These are phyloP conservation scores for Chamaetylas fuelleborni DNA, from an alignment of 2,113 vertebrate species.

Conservation along the genomic window DNA sequence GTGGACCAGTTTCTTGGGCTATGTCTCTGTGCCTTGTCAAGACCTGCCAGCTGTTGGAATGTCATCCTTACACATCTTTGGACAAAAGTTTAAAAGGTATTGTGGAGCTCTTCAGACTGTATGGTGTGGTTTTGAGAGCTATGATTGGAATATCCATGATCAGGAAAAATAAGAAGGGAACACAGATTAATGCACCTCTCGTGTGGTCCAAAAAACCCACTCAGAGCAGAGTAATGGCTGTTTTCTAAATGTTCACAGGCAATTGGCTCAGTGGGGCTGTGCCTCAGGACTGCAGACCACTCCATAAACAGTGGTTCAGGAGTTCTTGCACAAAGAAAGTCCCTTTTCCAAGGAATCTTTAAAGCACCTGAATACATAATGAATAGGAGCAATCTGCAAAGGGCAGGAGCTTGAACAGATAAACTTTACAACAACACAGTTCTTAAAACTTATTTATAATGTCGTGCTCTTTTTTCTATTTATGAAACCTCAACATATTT, in stretches of 20 bases:
- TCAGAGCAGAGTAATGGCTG: not conserved
- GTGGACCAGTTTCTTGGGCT: not conserved
- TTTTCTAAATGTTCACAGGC: not conserved
- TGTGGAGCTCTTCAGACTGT: not conserved
- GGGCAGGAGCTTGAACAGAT: not conserved
- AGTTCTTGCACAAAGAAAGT: not conserved
- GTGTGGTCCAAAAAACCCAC: accelerated
- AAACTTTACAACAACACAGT: not conserved
- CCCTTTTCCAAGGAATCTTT: not conserved
- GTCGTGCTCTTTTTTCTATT: not conserved
- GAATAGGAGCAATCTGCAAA: not conserved
- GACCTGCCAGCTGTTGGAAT: not conserved
- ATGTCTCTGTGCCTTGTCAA: not conserved
- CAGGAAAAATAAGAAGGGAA: not conserved
- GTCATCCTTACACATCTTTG: not conserved
- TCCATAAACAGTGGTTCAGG: not conserved
- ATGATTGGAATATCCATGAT: not conserved
- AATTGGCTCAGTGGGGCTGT: not conserved
- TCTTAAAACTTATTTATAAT: conserved; percentile 11
- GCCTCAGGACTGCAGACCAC: not conserved
- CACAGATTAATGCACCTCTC: accelerated
- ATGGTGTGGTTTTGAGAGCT: not conserved
- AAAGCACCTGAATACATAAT: not conserved
- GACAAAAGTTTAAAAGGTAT: not conserved
- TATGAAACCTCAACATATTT: not conserved